Evolutionary conservation across 1,140 invertebrate species (phyloP).

Genomic region (Drosophila santomea): DNA sequence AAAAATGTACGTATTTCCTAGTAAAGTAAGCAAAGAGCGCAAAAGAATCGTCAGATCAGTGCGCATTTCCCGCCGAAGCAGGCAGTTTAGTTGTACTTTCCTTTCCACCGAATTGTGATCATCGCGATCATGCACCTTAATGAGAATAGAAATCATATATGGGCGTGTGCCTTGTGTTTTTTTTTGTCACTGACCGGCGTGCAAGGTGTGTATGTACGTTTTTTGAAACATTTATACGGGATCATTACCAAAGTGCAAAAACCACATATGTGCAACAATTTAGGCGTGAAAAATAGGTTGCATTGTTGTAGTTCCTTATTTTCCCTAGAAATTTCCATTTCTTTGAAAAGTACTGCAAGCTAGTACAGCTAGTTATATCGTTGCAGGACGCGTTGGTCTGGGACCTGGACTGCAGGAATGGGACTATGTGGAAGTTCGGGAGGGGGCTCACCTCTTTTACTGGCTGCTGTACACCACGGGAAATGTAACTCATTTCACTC

Average conservation of each 20-base stretch:
- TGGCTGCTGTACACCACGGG: slow-evolving; percentile 92
- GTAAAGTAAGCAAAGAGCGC: slow-evolving; percentile 62
- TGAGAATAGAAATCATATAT: not conserved
- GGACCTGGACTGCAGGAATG: slow-evolving; percentile 88
- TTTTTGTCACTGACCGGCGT: slow-evolving; percentile 24
- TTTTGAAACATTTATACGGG: not conserved
- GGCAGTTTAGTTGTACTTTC: slow-evolving; percentile 21
- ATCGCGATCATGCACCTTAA: slow-evolving; percentile 42
- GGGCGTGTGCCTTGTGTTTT: slow-evolving; percentile 24
- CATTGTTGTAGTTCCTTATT: no score
- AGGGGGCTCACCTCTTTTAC: slow-evolving; percentile 92
- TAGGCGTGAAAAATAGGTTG: no score
- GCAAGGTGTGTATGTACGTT: slow-evolving; percentile 38
- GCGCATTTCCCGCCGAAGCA: slow-evolving; percentile 39
- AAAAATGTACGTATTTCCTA: slow-evolving; percentile 49
- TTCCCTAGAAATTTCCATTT: no score
- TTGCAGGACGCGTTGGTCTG: slow-evolving; percentile 81
- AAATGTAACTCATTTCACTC: slow-evolving; percentile 86
- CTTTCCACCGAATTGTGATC: slow-evolving; percentile 5
- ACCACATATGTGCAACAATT: no score
- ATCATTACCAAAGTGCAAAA: no score
- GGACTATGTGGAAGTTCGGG: slow-evolving; percentile 89
- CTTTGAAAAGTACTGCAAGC: not conserved
- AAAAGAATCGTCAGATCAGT: slow-evolving; percentile 48
- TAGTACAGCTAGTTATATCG: not conserved